Evolutionary conservation across 2,113 vertebrate genomes (phyloP), one percentile per base, ranked within the genome.

Genomic region (Brienomyrus longianalis): DNA sequence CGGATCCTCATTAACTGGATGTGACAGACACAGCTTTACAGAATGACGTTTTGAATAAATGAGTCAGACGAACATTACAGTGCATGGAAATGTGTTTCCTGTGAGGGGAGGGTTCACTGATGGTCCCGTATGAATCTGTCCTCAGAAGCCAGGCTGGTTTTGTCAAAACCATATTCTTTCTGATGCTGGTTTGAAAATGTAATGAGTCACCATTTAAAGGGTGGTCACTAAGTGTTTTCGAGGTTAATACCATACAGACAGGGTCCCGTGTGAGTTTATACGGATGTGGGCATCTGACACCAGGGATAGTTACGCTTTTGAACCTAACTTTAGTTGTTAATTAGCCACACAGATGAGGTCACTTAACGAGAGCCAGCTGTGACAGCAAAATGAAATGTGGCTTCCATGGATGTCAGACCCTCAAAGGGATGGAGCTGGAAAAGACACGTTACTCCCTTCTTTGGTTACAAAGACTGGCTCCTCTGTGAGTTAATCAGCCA

Each of bases 21-120:
- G 45, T 27, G 83, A 50, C 45, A 11, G 83, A 27, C 43, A 80
- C 23, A 50, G 83, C 83, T 51, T 86, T 48, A 86, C 3, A 48
- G 83, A 86, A 48, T 23, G 48, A 86, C 47, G 51, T 50, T 86
- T 50, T 86, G 31, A 86, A 86, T 50, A 86, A 86, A 86, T 50
- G n/a, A 51, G 23, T 86, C 83, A 85, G 83, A 31, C 1, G 48
- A 86, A 51, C 48, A n/a, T 86, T 35, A 85, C 83, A 11, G 83
- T 86, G 48, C 19, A 50, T 50, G 45, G 51, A 86, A 51, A 48
- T 85, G 83, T 85, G 83, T 85, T 48, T 50, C 43, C 45, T 47
- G 19, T 45, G 43, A 85, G 9, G 10, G 83, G 48, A n/a, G 83
- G 83, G 11, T 21, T 85, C 45, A 48, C 21, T 45, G 19, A 50